A percentile compares a stretch with the other conserved stretches of the same genome.
Conservation (phyloP, 1,140 invertebrate species). For the Phocides pigmalion region DNA sequence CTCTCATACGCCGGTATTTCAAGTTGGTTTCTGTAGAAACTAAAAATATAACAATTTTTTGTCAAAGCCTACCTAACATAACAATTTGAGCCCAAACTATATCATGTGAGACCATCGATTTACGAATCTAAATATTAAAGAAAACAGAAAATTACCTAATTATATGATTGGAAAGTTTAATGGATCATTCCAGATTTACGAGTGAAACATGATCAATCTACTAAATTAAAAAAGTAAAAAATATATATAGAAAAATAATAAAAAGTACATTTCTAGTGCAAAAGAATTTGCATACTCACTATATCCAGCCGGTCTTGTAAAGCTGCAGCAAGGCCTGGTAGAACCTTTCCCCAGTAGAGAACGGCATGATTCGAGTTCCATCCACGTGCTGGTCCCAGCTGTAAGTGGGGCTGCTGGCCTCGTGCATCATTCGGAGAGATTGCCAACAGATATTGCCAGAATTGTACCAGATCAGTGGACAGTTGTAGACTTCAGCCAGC, state of each 20-base stretch:
- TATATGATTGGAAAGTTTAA: too few species aligned
- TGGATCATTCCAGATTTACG: too few species aligned
- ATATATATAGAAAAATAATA: too few species aligned
- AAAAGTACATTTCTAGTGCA: too few species aligned
- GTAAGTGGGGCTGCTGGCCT: conserved; percentile 35
- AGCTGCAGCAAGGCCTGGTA: conserved; percentile 40
- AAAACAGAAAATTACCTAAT: too few species aligned
- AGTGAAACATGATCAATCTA: too few species aligned
- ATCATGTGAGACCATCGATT: too few species aligned
- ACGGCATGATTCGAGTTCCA: conserved; percentile 5
- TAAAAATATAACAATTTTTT: conserved; percentile 29
- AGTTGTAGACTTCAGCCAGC: conserved; percentile 48
- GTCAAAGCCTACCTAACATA: too few species aligned
- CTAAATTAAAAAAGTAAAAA: too few species aligned
- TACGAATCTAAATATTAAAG: too few species aligned
- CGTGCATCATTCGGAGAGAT: conserved; percentile 45
- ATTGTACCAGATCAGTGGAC: conserved; percentile 54
- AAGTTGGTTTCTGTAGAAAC: conserved; percentile 45
- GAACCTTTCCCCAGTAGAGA: conserved; percentile 35
- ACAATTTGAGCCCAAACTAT: too few species aligned
- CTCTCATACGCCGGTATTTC: conserved; percentile 49
- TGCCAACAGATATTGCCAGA: conserved; percentile 45
- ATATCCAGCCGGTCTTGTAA: conserved; percentile 39
- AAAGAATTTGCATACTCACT: conserved; percentile 43
- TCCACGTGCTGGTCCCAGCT: conserved; percentile 3